Conservation (phyloP, 2,113 vertebrate species). For the Tamias sibiricus region DNA sequence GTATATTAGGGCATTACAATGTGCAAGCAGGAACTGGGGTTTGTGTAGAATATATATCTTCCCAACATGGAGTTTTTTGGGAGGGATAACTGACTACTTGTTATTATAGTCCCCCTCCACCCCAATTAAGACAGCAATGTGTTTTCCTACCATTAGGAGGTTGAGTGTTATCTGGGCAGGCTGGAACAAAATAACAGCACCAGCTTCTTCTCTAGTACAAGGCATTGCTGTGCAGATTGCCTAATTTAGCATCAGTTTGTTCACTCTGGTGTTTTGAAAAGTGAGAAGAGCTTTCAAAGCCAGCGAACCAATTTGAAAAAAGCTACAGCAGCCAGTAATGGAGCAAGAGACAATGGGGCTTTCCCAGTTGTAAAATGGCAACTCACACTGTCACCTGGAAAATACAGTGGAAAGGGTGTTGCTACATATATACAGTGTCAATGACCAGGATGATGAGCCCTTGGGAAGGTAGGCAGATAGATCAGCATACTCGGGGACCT, state of each 20-base stretch:
- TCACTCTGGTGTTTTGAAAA: constrained; percentile 63
- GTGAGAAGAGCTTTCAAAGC: constrained; percentile 64
- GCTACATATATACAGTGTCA: not conserved
- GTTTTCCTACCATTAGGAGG: constrained; percentile 63
- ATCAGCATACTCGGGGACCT: rapidly evolving
- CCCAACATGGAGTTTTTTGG: constrained; percentile 23
- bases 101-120: not conserved
- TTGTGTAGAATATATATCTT: not conserved
- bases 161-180: constrained; percentile 53
- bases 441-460: not conserved
- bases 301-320: constrained; percentile 41
- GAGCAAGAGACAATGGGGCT: not conserved
- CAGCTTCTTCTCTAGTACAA: constrained; percentile 44
- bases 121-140: constrained; percentile 35
- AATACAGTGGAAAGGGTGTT: not conserved
- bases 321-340: not conserved
- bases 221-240: constrained; percentile 30
- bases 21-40: not conserved
- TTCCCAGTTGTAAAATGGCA: not conserved
- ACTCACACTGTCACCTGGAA: not conserved
- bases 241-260: constrained; percentile 64
- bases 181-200: constrained; percentile 17
- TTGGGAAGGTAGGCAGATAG: not conserved
- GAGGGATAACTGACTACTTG: constrained; percentile 40
- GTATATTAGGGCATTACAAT: not conserved